Conservation (phyloP, 2,797 vertebrate species). For the Enteromius fasciolatus region DNA sequence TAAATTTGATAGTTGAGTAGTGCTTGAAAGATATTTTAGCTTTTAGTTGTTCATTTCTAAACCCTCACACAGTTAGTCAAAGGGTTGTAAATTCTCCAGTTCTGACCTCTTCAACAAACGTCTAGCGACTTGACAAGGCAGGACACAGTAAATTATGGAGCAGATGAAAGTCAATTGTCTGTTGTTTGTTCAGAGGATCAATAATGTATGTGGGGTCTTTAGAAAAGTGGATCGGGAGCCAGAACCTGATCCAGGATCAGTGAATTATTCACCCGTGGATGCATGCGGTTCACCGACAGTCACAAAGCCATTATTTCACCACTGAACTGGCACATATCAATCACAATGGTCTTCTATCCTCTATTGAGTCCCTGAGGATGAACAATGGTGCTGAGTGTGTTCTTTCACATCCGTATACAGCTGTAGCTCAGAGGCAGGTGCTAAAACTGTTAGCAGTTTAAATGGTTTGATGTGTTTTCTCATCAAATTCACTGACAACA, state of each 20-base stretch:
- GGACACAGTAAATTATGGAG: constrained; percentile 76
- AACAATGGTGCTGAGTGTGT: constrained; percentile 20
- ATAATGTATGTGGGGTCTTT: constrained; percentile 81
- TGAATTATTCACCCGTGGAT: constrained; percentile 61
- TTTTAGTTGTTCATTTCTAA: neutral
- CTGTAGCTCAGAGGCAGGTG: neutral
- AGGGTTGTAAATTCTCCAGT: constrained; percentile 6
- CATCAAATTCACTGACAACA: neutral
- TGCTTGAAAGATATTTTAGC: neutral
- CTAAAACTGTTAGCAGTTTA: constrained; percentile 15
- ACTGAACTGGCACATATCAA: constrained; percentile 7
- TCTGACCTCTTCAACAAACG: constrained; percentile 41
- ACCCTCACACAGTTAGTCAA: neutral
- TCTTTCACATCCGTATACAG: constrained; percentile 18
- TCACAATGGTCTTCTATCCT: constrained; percentile 6
- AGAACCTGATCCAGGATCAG: constrained; percentile 61
- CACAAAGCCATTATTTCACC: constrained; percentile 45
- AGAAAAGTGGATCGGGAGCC: constrained; percentile 64
- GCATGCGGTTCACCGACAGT: constrained; percentile 37
- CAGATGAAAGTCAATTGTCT: constrained; percentile 79
- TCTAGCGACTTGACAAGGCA: constrained; percentile 57
- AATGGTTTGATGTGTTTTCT: neutral
- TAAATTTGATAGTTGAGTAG: neutral
- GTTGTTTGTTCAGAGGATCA: constrained; percentile 69
- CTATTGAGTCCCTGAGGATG: neutral